phyloP scores from a whole-genome alignment of 2,113 vertebrate species.

The Corydoras sp. region DNA sequence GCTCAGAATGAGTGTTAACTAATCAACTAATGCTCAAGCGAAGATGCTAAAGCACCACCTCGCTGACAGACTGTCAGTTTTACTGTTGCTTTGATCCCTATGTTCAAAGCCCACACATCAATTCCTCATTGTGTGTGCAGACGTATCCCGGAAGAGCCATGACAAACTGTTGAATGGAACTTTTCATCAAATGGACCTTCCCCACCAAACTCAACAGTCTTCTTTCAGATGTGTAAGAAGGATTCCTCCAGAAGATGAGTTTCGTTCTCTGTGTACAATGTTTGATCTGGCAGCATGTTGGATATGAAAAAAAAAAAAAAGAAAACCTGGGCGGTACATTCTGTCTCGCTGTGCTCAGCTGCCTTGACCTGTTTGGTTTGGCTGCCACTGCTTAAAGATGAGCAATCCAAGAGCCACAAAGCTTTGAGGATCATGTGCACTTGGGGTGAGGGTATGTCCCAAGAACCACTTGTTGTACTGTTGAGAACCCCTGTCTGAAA shows the following conservation, averaged over 20 bases:
- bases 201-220: constrained; percentile 1
- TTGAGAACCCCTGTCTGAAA: background rate
- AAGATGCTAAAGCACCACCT: constrained; percentile 3
- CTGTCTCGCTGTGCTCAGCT: constrained; percentile 58
- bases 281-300: constrained; percentile 72
- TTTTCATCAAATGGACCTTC: constrained; percentile 57
- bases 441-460: constrained; percentile 57
- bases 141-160: constrained; percentile 50
- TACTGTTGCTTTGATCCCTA: constrained; percentile 7
- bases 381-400: constrained; percentile 71
- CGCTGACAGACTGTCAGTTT: constrained; percentile 14
- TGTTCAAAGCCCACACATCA: background rate
- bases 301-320: constrained; percentile 63
- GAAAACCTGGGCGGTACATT: constrained; percentile 65
- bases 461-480: constrained; percentile 44
- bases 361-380: constrained; percentile 72
- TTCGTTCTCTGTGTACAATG: constrained; percentile 54
- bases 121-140: constrained; percentile 44
- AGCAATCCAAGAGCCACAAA: constrained; percentile 55
- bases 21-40: constrained; percentile 33
- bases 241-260: constrained; percentile 14
- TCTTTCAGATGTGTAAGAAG: background rate
- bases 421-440: constrained; percentile 58
- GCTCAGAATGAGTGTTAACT: constrained; percentile 21
- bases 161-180: constrained; percentile 57